Evolutionary conservation across 2,888 invertebrate species (phyloP), one percentile per base, ranked within the genome.

Genomic region (Adelphocoris suturalis): DNA sequence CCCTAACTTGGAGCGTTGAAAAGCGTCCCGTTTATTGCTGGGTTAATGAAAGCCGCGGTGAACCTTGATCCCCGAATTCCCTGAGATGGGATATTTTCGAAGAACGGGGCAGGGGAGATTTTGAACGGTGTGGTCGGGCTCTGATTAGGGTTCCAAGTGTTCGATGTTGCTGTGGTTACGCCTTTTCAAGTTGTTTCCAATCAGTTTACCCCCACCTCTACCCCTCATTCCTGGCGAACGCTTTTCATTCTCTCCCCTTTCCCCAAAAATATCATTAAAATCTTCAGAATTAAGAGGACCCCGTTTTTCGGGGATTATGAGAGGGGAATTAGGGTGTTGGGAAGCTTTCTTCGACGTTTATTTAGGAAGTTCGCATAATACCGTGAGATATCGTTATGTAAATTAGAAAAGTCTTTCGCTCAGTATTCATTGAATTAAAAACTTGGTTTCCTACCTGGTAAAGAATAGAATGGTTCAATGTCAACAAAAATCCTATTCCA

Each of bases 131-230:
- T 82, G 82, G 82, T 52, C 47, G 47, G 47, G 27, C 78, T 78
- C 82, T 82, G 82, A 82, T 82, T 82, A 82, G 82, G 82, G 52
- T 82, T 82, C 19, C 82, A 82, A 82, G 82, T 52, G 82, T 82
- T 82, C 82, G 82, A 82, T 82, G 82, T 82, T 82, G 82, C 82
- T 82, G 82, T 82, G 82, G 82, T 82, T 82, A 82, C 82, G 82
- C 47, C 82, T 82, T 82, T 82, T 82, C 82, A 82, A 46, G 82
- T 82, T 48, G 82, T 82, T 82, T 82, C 82, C 82, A 82, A 82
- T 82, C 82, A 82, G 82, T 82, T 82, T 82, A 52, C 82, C 82
- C 82, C 23, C n/a, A 23, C 78, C 23, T 27, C 37, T 11, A 7
- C 37, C 37, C 80, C 12, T 46, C 80, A 19, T 81, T 81, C 82